Evolutionary conservation across 2,113 vertebrate genomes (phyloP), one percentile per base, ranked within the genome.

Genomic region (Caranx melampygus): DNA sequence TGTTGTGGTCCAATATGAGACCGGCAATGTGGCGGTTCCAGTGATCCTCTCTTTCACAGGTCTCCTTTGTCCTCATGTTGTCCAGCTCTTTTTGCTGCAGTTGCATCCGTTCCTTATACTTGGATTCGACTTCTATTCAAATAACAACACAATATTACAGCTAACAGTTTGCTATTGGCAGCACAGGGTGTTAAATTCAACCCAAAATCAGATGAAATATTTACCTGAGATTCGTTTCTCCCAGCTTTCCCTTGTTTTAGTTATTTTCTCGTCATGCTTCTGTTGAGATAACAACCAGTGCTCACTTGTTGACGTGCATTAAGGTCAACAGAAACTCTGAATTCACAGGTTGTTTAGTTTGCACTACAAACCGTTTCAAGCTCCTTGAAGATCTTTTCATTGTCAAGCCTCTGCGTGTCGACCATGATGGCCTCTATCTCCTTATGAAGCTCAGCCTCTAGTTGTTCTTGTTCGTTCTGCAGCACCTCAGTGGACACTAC

Each of bases 171-270:
- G 21, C 35, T 42, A 64, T 44, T 60, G 16, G 45, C 11, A 58
- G 3, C n/a, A 34, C 8, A 10, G 34, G 16, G 21, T 37, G 8
- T 51, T 60, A 3, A 78, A 8, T 54, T 44, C 10, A 59, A 49
- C 21, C 12, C 2, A 14, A n/a, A 65, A 33, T 52, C 0, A 31
- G 0, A 33, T 47, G 4, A 9, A 1, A 26, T 37, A 20, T 94
- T 93, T 81, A 99, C 98, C 97, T 95, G 88, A 86, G 34, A 94
- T 86, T 91, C 95, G 93, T 81, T 94, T 94, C 90, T 98, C 95
- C 2, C 95, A 96, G 82, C 94, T 84, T 0, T 77, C 92, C 52
- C 93, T 91, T 42, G 95, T 79, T 83, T 55, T 84, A 5, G 94
- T 93, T 58, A 96, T 88, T 86, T 97, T 95, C 87, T 97, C 94